Evolutionary conservation across 2,888 invertebrate species (phyloP).

Genomic region (Melolontha melolontha): DNA sequence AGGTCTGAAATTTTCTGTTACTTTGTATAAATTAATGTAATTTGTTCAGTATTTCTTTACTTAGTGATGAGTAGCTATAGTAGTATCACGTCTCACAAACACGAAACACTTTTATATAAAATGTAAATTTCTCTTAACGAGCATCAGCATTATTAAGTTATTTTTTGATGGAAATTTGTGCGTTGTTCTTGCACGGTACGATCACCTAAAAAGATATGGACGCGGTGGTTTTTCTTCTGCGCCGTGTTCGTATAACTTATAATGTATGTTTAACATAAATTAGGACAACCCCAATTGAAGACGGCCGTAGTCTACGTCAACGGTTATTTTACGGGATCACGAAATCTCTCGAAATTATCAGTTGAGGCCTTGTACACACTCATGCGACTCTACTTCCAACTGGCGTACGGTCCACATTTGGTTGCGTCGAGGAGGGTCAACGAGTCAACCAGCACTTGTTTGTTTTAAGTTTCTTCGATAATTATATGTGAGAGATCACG

Average conservation of each 20-base stretch:
- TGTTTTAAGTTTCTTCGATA: slow-evolving; percentile 65
- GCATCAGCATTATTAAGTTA: no score
- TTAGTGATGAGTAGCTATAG: no score
- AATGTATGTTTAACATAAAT: slow-evolving; percentile 54
- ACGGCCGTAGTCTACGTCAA: slow-evolving; percentile 47
- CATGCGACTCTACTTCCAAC: slow-evolving; percentile 29
- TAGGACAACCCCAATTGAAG: slow-evolving; percentile 54
- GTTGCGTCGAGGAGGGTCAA: slow-evolving; percentile 58
- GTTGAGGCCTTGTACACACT: slow-evolving; percentile 41
- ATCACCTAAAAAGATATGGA: no score
- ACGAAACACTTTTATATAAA: not conserved
- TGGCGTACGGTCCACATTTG: slow-evolving; percentile 54
- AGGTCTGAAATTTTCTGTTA: no score
- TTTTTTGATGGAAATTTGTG: no score
- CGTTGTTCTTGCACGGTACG: no score
- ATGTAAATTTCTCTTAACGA: no score
- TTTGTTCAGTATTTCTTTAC: no score
- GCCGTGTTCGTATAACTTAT: not conserved
- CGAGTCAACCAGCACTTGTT: slow-evolving; percentile 64
- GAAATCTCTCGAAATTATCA: slow-evolving; percentile 60
- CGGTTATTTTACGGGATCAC: slow-evolving; percentile 58
- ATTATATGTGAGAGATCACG: slow-evolving; percentile 65
- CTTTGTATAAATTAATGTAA: no score
- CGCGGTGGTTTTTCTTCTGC: not conserved
- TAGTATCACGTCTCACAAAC: not conserved